Percentiles rank a stretch among this genome's conserved stretches.
phyloP scores from a whole-genome alignment of 2,113 vertebrate species.

The Poeciliopsis retropinna region DNA sequence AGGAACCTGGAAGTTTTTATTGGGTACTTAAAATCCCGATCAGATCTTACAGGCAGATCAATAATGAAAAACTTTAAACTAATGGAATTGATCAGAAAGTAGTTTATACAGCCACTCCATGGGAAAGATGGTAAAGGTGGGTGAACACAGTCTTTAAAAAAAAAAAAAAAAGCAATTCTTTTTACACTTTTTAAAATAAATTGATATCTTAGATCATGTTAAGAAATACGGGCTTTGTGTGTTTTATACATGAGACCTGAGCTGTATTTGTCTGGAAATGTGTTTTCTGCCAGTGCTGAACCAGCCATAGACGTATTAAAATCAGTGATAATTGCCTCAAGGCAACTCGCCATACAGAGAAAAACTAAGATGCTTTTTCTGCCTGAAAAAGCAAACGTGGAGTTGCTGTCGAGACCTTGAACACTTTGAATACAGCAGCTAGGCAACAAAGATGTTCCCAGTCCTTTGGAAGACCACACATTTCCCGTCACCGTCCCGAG shows the following conservation, averaged over 20 bases:
- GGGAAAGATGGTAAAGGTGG: neutral
- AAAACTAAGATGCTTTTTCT: neutral
- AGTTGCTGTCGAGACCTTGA: constrained; percentile 30
- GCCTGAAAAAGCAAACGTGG: constrained; percentile 5
- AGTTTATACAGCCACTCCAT: neutral
- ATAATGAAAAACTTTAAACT: neutral
- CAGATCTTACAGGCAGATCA: neutral
- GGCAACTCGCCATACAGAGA: too few species aligned
- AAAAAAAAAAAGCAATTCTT: neutral
- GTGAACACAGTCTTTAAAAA: neutral
- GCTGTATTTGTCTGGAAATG: neutral
- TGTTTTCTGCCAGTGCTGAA: neutral
- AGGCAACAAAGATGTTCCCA: constrained; percentile 65
- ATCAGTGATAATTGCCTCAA: neutral
- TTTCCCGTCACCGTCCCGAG: constrained; percentile 32
- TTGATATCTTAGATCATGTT: neutral
- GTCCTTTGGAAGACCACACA: constrained; percentile 36
- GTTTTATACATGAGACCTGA: neutral
- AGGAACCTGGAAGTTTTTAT: neutral
- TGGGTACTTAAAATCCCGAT: neutral
- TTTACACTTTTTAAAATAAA: too few species aligned
- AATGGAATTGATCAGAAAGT: neutral
- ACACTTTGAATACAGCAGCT: constrained; percentile 57
- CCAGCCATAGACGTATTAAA: neutral
- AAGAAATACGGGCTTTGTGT: neutral